phyloP scores from a whole-genome alignment of 2,888 invertebrate genomes.

The Argynnis bischoffii region DNA sequence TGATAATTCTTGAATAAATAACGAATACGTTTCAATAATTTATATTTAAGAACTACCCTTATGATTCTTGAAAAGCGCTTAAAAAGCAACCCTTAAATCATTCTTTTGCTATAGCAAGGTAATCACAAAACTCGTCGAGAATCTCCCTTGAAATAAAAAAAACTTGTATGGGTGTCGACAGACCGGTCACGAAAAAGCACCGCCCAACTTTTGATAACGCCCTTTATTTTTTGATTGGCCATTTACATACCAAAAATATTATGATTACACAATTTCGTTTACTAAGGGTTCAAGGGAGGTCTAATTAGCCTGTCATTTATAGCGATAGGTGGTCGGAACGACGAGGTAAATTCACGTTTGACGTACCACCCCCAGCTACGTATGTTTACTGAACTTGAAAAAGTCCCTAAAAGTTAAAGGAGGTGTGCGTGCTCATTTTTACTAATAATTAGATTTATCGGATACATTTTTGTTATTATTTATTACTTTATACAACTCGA shows the following conservation, averaged over 20 bases:
- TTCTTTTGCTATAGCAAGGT: neutral
- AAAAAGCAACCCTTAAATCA: neutral
- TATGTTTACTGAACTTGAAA: conserved; percentile 59
- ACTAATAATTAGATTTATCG: conserved; percentile 74
- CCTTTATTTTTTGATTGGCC: conserved; percentile 57
- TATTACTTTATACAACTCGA: conserved; percentile 8
- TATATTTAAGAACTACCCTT: neutral
- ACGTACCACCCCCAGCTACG: conserved; percentile 66
- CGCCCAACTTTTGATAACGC: conserved; percentile 46
- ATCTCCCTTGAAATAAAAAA: conserved; percentile 57
- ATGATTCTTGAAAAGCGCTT: neutral
- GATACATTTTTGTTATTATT: conserved; percentile 60
- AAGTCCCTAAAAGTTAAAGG: conserved; percentile 69
- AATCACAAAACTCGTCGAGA: conserved; percentile 36
- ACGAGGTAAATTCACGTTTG: conserved; percentile 59
- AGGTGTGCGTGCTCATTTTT: conserved; percentile 71
- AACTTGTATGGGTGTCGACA: conserved; percentile 68
- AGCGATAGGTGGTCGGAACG: conserved; percentile 58
- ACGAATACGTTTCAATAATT: neutral
- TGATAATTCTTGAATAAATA: no score
- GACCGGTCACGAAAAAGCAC: conserved; percentile 63
- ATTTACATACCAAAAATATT: conserved; percentile 51
- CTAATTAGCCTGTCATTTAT: conserved; percentile 11
- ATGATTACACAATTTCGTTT: conserved; percentile 21
- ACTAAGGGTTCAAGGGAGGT: conserved; percentile 9